Evolutionary conservation across 2,113 vertebrate genomes (phyloP), one percentile per base, ranked within the genome.

Genomic region (Candoia aspera): DNA sequence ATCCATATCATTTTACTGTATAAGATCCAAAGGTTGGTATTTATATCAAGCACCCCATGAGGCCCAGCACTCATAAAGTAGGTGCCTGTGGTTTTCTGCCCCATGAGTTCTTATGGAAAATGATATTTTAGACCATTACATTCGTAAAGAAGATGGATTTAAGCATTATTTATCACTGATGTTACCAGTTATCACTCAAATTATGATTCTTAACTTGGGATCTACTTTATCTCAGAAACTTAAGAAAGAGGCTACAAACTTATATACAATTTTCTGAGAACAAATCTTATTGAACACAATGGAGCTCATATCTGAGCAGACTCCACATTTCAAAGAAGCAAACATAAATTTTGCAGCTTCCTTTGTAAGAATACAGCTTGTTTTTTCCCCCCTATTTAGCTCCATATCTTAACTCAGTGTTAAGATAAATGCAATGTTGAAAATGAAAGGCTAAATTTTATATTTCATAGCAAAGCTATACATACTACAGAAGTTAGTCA

Each of bases 21-120:
- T 98, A 6, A 99, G 98, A 94, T 99, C 98, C 97, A 99, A 97
- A 0, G 99, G 99, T 73, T 99, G 99, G 95, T 99, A 99, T 94
- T 99, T 99, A 96, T 99, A 99, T 98, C 99, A 99, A 62, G 99
- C 98, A 3, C 98, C 97, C 98, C 99, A 99, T 95, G 98, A 99
- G 60, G 99, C 99, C 99, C 99, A 99, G 94, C 98, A 98, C 91
- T 98, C 98, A 1, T 99, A 99, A 29, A 99, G 98, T 24, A 98
- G 96, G 93, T 99, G 99, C 85, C 99, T 97, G 93, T 99, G 98
- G 97, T 99, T 99, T 94, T 98, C 98, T 10, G 98, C 98, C 91
- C 98, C 98, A 0, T 99, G 98, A 5, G 98, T 99, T 96, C 97
- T 97, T 96, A 99, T 98, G 8, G 98, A 98, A 96, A 94, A n/a